These are phyloP conservation scores for Equus przewalskii DNA, from an alignment of 2,113 vertebrate genomes.

Conservation along the genomic window DNA sequence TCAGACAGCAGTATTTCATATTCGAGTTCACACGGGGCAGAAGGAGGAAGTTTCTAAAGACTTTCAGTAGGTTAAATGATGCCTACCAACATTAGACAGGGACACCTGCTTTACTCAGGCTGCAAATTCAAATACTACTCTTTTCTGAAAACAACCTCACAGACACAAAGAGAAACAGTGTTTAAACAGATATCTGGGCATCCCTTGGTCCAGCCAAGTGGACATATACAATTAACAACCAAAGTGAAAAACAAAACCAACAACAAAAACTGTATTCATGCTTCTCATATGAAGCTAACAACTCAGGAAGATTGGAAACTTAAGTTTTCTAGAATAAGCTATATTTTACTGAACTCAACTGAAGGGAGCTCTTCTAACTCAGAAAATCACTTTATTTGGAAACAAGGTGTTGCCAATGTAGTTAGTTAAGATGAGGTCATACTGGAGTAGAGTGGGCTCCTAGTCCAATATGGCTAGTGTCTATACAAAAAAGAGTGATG, in stretches of 20 bases:
- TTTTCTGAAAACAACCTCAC: not conserved
- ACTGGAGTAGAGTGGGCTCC: not conserved
- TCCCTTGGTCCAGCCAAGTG: not conserved
- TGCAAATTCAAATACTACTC: not conserved
- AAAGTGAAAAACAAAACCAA: not conserved
- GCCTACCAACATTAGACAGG: no score
- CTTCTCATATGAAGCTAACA: not conserved
- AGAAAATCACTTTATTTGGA: not conserved
- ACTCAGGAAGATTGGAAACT: not conserved
- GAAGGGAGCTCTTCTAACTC: not conserved
- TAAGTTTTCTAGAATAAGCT: not conserved
- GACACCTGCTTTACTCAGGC: not conserved
- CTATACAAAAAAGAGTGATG: not conserved
- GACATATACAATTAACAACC: not conserved
- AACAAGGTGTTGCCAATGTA: not conserved
- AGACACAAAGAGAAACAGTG: not conserved
- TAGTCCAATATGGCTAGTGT: not conserved
- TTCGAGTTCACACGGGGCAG: not conserved
- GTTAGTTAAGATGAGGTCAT: not conserved
- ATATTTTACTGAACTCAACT: not conserved
- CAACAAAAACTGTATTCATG: not conserved
- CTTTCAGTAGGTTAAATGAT: not conserved
- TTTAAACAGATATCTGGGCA: not conserved
- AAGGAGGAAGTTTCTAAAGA: not conserved
- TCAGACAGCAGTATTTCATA: not conserved